Conservation (phyloP, 2,113 vertebrate genomes). For the Ailuropoda melanoleuca region DNA sequence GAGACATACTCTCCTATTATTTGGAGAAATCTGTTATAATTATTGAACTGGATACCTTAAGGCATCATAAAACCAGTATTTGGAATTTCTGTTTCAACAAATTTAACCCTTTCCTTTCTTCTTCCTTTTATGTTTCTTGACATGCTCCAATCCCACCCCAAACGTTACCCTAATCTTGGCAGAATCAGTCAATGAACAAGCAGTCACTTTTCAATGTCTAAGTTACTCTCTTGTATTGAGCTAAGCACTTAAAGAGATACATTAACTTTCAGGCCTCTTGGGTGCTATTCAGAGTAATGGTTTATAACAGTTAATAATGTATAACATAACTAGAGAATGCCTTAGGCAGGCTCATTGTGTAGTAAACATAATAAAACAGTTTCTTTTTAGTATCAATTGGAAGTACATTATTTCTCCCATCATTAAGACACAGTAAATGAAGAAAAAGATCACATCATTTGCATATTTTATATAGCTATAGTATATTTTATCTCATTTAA, state of each 20-base stretch:
- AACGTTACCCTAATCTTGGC: not conserved
- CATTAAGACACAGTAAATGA: slow-evolving; percentile 64
- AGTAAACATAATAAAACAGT: slow-evolving; percentile 79
- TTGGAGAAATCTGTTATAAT: not conserved
- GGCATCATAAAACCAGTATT: not conserved
- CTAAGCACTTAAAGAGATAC: slow-evolving; percentile 69
- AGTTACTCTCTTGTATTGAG: slow-evolving; percentile 51
- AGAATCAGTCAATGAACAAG: slow-evolving; percentile 15
- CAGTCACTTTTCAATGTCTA: slow-evolving; percentile 26
- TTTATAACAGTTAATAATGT: slow-evolving; percentile 82
- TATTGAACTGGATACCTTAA: not conserved
- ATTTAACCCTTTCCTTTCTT: not conserved
- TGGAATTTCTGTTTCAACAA: not conserved
- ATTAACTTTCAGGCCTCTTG: slow-evolving; percentile 75
- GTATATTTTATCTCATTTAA: slow-evolving; percentile 38
- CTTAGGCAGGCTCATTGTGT: slow-evolving; percentile 71
- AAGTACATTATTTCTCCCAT: slow-evolving; percentile 55
- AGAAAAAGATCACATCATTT: slow-evolving; percentile 40
- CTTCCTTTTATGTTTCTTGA: not conserved
- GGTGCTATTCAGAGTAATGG: slow-evolving; percentile 77
- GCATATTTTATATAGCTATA: not conserved
- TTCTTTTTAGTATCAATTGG: slow-evolving; percentile 71
- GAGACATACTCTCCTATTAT: not conserved
- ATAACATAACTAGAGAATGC: slow-evolving; percentile 77
- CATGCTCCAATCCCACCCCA: not conserved